Conservation (phyloP, 2,113 vertebrate genomes). For the Dendropsophus ebraccatus region DNA sequence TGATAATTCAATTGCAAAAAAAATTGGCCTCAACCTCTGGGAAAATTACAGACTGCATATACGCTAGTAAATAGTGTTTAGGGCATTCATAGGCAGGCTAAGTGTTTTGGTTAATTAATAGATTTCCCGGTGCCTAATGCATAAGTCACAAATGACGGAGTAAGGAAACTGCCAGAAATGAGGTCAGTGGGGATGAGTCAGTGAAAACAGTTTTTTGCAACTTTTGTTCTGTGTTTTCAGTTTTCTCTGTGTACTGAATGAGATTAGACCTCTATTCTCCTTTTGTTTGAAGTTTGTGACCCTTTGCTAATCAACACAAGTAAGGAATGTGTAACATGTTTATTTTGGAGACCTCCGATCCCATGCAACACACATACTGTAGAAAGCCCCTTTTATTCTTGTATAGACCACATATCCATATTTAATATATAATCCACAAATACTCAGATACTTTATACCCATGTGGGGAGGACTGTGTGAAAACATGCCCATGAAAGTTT, state of each 20-base stretch:
- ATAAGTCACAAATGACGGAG: slow-evolving; percentile 35
- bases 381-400: background rate
- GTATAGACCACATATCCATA: background rate
- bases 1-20: slow-evolving; percentile 3
- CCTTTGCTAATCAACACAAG: slow-evolving; percentile 49
- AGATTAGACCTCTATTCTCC: slow-evolving; percentile 48
- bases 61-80: slow-evolving; percentile 8
- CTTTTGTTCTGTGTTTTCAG: slow-evolving; percentile 41
- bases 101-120: slow-evolving; percentile 23
- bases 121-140: slow-evolving; percentile 9
- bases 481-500: too few relatives aligned
- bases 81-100: slow-evolving; percentile 2
- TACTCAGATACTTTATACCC: too few relatives aligned
- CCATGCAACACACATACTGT: too few relatives aligned
- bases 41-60: slow-evolving; percentile 5
- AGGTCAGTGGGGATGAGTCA: slow-evolving; percentile 34
- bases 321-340: slow-evolving; percentile 40
- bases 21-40: slow-evolving; percentile 17
- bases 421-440: too few relatives aligned
- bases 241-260: slow-evolving; percentile 23
- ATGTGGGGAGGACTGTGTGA: background rate
- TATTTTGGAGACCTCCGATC: slow-evolving; percentile 17
- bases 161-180: slow-evolving; percentile 33
- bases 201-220: slow-evolving; percentile 24
- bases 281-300: slow-evolving; percentile 49